These are phyloP conservation scores for Sparus aurata DNA, from an alignment of 2,797 vertebrate genomes.

Conservation along the genomic window DNA sequence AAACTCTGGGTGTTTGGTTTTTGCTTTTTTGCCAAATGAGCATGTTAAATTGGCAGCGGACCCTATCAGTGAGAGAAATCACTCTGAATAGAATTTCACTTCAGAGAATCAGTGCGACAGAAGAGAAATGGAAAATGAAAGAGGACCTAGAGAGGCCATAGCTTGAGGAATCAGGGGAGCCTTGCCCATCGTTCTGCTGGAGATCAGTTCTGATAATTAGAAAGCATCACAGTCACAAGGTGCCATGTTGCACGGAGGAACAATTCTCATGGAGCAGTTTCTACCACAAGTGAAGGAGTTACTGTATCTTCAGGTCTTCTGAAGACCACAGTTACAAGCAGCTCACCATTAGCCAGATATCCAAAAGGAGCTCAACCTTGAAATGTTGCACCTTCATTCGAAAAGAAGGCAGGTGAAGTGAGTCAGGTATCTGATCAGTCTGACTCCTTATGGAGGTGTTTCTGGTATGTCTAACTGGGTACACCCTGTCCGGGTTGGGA, in stretches of 20 bases:
- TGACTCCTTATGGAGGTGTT: not conserved
- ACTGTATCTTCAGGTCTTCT: not conserved
- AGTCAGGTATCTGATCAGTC: not conserved
- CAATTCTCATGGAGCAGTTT: not conserved
- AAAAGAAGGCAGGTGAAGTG: not conserved
- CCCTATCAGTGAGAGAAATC: too few species aligned
- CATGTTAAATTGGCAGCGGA: too few species aligned
- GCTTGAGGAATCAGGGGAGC: not conserved
- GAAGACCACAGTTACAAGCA: not conserved
- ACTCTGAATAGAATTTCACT: too few species aligned
- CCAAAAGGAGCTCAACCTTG: not conserved
- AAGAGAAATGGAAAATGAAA: too few species aligned
- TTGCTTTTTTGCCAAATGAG: too few species aligned
- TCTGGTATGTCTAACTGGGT: not conserved
- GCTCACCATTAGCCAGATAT: slow-evolving; percentile 2
- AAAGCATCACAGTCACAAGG: not conserved
- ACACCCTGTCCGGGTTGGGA: not conserved
- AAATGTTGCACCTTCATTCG: slow-evolving; percentile 12
- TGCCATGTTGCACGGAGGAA: not conserved
- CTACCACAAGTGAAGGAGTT: not conserved
- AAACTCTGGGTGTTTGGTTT: too few species aligned
- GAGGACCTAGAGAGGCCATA: not conserved
- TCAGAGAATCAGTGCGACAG: too few species aligned
- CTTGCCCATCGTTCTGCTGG: not conserved
- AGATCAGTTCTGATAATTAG: not conserved